Conservation (phyloP, 2,888 invertebrate species). For the Epistrophe grossulariae region DNA sequence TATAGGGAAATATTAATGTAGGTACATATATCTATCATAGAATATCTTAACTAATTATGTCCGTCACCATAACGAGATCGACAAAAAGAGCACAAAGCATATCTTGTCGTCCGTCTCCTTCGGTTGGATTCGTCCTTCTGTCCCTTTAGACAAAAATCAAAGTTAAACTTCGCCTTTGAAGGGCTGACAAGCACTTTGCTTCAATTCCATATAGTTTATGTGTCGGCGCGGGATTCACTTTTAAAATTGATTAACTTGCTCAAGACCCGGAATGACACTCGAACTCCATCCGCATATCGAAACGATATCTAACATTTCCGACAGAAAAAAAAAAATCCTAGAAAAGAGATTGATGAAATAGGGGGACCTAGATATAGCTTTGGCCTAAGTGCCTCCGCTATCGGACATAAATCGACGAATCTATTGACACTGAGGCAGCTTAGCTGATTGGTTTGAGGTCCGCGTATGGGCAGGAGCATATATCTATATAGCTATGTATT, state of each 20-base stretch:
- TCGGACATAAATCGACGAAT: conserved; percentile 73
- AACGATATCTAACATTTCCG: conserved; percentile 47
- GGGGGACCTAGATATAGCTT: conserved; percentile 65
- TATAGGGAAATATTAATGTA: neutral
- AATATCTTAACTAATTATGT: conserved; percentile 60
- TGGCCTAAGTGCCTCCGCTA: conserved; percentile 69
- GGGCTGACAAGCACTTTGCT: conserved; percentile 67
- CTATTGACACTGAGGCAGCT: conserved; percentile 72
- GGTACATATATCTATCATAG: conserved; percentile 1
- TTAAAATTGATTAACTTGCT: conserved; percentile 72
- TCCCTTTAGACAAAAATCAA: conserved; percentile 20
- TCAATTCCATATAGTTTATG: conserved; percentile 2
- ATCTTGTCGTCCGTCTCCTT: neutral
- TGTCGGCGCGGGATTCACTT: conserved; percentile 47
- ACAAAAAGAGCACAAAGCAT: neutral
- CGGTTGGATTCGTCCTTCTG: neutral
- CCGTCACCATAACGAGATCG: conserved; percentile 28
- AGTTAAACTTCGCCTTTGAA: conserved; percentile 50
- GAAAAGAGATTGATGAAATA: conserved; percentile 70
- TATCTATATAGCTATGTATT: neutral
- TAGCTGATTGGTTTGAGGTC: conserved; percentile 68
- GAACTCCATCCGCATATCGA: conserved; percentile 22
- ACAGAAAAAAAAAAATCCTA: conserved; percentile 34
- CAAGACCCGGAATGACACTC: conserved; percentile 31
- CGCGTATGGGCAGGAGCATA: neutral